phyloP scores from a whole-genome alignment of 2,113 vertebrate species.

The Gulo gulo region DNA sequence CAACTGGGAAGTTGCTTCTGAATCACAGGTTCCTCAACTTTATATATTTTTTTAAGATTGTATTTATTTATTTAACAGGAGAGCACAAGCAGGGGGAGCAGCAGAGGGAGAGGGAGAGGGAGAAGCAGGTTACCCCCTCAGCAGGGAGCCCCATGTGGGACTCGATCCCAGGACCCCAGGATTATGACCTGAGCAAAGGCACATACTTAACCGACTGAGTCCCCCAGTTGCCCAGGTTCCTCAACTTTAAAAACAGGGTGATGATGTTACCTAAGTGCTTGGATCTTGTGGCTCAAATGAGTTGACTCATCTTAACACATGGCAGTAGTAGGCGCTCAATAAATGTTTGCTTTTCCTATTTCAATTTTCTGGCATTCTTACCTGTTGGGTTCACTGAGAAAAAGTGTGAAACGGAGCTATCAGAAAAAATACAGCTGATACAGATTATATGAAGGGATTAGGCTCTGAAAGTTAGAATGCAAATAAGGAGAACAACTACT shows the following conservation, averaged over 20 bases:
- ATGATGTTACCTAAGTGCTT: neutral
- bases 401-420: neutral
- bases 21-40: neutral
- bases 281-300: neutral
- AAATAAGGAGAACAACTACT: neutral
- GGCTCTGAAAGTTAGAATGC: neutral
- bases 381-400: neutral
- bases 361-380: neutral
- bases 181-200: neutral
- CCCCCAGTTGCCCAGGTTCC: neutral
- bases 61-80: neutral
- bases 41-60: neutral
- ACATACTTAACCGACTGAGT: neutral
- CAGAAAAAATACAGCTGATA: neutral
- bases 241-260: neutral
- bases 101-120: neutral
- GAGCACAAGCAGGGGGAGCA: neutral
- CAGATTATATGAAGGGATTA: neutral
- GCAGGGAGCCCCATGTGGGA: neutral
- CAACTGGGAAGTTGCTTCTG: neutral
- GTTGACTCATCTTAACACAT: neutral
- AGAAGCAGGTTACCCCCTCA: neutral
- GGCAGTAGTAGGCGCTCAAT: neutral
- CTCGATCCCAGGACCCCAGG: neutral
- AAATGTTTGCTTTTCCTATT: neutral